Evolutionary conservation across 2,888 invertebrate genomes (phyloP), one percentile per base, ranked within the genome.

Genomic region (Mythimna loreyi): DNA sequence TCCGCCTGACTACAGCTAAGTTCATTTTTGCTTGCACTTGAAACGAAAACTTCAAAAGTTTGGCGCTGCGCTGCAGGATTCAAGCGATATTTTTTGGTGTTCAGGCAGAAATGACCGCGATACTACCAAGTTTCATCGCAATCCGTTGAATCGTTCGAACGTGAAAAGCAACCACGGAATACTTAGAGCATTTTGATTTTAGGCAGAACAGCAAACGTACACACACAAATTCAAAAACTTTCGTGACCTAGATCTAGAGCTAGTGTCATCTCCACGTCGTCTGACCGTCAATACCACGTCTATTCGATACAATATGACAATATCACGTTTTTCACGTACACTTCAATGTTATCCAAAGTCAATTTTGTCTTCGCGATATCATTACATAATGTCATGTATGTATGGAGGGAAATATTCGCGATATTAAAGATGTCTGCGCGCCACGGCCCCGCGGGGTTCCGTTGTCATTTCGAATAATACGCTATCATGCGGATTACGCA

Each of bases 391-490:
- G 72, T 78, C 53, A 65, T 55, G 64, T 67, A 67, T 74, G 66
- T 53, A 58, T 67, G 63, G 55, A 49, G 55, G 58, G 55, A 71
- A 68, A 69, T 73, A 64, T 72, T 70, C 61, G 50, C 49, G 40
- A 72, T 76, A 72, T 71, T 83, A 80, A 71, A 76, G 66, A 80
- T 63, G 77, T 80, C 77, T 70, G 21, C 57, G 52, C 33, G 47
- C 49, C 65, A 52, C 49, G 49, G 28, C 59, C 56, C 78, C 55
- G 57, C 50, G 45, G 67, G 71, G 55, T 67, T 63, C 45, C 49
- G 81, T 67, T 76, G 71, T 83, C 65, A 69, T 76, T 67, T 69
- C 63, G 56, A 74, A 77, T 80, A 80, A 74, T 69, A 65, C 45
- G 57, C 50, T 61, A 62, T 67, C 53, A 63, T 68, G 65, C 23